phyloP scores from a whole-genome alignment of 2,888 invertebrate species.

The Kryphioiulus occultus region DNA sequence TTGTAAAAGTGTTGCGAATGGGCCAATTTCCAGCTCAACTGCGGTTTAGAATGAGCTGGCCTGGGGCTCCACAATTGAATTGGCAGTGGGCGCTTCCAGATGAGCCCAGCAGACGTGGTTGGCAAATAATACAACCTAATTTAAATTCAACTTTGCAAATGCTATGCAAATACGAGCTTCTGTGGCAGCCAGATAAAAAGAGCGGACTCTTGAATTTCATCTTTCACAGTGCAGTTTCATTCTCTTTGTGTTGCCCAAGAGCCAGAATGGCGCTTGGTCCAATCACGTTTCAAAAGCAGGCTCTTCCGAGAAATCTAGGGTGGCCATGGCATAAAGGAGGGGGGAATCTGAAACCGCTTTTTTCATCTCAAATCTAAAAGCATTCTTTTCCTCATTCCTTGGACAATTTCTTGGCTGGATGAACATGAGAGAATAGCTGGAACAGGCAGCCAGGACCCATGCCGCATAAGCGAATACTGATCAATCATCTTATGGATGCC shows the following conservation, averaged over 20 bases:
- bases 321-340: slow-evolving; percentile 7
- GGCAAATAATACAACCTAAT: slow-evolving; percentile 29
- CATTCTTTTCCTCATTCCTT: slow-evolving; percentile 35
- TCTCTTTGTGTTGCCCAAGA: slow-evolving; percentile 20
- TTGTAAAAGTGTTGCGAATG: neutral
- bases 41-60: neutral
- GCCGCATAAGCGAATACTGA: slow-evolving; percentile 35
- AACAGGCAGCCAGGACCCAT: neutral
- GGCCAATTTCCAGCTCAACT: neutral
- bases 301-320: neutral
- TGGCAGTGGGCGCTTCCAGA: neutral
- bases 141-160: slow-evolving; percentile 35
- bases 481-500: slow-evolving; percentile 35
- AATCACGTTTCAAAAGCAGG: slow-evolving; percentile 14
- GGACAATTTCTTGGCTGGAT: slow-evolving; percentile 35
- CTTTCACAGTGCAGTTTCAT: neutral
- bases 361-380: slow-evolving; percentile 28
- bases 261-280: slow-evolving; percentile 26
- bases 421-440: slow-evolving; percentile 31
- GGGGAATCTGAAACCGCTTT: slow-evolving; percentile 20
- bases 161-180: slow-evolving; percentile 18
- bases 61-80: neutral
- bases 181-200: neutral
- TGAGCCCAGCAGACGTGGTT: neutral
- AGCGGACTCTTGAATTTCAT: slow-evolving; percentile 26